Evolutionary conservation across 2,113 vertebrate species (phyloP), one percentile per base, ranked within the genome.

Genomic region (Puffinus mauretanicus): DNA sequence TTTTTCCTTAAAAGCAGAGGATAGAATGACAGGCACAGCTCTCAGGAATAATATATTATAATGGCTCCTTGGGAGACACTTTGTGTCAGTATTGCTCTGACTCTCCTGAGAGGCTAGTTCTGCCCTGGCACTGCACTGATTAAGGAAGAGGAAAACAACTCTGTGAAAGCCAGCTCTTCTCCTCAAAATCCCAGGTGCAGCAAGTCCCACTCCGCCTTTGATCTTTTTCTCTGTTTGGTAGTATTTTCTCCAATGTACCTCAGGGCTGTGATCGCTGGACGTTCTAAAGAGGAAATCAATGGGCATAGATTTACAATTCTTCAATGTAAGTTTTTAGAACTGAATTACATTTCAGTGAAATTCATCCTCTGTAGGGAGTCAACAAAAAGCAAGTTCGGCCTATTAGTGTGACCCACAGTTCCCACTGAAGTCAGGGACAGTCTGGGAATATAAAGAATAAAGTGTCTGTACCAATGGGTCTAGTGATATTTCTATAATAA

Each of bases 241-340:
- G 73, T 76, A 91, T 91, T 97, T 94, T 85, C 81, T 87, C 58
- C n/a, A 46, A 40, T 89, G 54, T 85, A 82, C 58, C 58, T 80
- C 40, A 79, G 52, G 49, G 34, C 29, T 76, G 49, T 89, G 66
- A 65, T 93, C 10, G 7, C n/a, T 85, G 69, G 36, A 22, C 36
- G 7, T 87, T 96, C 58, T 95, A 79, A 89, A 71, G 36, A 89
- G 78, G 62, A 97, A 96, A 96, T 95, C 88, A 77, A 95, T 96
- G 73, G n/a, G 21, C n/a, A 94, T 82, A 79, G 94, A 97, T 95
- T 96, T 95, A 86, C 90, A 93, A 75, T 86, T 91, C 91, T 84
- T 89, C 81, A 85, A 13, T 3, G 2, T 17, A 65, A 69, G 49
- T 66, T 85, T 96, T 94, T 85, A 89, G 88, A 87, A 79, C 22